phyloP scores from a whole-genome alignment of 2,797 vertebrate genomes.

The Botia almorhae region DNA sequence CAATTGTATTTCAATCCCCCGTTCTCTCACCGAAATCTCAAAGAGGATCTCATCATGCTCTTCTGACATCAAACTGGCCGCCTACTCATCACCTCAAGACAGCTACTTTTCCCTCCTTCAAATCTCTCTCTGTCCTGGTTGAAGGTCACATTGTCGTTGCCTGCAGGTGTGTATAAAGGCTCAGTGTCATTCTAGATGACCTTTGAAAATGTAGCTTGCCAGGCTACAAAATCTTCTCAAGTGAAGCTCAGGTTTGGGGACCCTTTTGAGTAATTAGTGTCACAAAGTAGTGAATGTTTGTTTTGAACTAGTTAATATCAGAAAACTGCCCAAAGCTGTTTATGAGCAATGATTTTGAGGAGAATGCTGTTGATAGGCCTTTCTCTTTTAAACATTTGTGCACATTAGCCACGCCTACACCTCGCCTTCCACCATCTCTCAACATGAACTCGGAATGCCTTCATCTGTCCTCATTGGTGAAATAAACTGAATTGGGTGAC shows the following conservation, averaged over 20 bases:
- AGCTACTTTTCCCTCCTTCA: conserved; percentile 4
- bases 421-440: too few species aligned
- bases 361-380: not conserved
- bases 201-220: conserved; percentile 11
- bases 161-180: conserved; percentile 37
- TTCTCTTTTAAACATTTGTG: too few species aligned
- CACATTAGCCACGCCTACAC: too few species aligned
- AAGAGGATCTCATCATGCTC: conserved; percentile 25
- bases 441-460: too few species aligned
- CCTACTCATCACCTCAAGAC: conserved; percentile 37
- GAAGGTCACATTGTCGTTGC: conserved; percentile 40
- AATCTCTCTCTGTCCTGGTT: conserved; percentile 32
- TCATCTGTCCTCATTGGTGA: too few species aligned
- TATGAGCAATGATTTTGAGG: not conserved
- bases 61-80: conserved; percentile 23
- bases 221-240: not conserved
- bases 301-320: not conserved
- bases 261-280: not conserved
- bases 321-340: not conserved
- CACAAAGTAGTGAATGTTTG: not conserved
- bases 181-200: conserved; percentile 30
- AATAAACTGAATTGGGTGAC: too few species aligned
- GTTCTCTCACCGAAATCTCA: not conserved
- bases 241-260: not conserved
- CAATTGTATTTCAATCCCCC: not conserved